Percentiles rank a stretch among this genome's conserved stretches.
Evolutionary conservation across 2,113 vertebrate genomes (phyloP).

Genomic region (Taurulus bubalis): DNA sequence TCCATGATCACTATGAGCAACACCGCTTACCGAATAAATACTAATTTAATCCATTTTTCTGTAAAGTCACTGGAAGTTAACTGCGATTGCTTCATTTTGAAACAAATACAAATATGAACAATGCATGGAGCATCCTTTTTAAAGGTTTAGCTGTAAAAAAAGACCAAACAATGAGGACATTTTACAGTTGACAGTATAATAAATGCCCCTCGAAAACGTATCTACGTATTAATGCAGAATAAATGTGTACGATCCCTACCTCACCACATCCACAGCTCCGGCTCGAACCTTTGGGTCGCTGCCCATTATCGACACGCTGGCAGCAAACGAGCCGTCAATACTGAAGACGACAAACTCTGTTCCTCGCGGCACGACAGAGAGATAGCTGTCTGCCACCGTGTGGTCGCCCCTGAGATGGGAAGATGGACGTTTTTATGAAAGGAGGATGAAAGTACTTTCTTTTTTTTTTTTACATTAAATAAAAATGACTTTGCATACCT

Average conservation of each 20-base stretch:
- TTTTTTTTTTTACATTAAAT: not conserved
- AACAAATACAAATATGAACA: too few species aligned
- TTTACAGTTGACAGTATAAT: too few species aligned
- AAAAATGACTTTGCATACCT: conserved; percentile 79
- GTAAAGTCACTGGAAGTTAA: too few species aligned
- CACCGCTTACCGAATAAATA: not conserved
- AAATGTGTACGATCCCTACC: conserved; percentile 80
- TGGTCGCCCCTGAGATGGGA: conserved; percentile 90
- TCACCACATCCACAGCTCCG: conserved; percentile 96
- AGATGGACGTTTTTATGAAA: not conserved
- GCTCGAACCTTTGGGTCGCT: conserved; percentile 98
- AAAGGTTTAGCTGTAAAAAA: not conserved
- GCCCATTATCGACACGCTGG: conserved; percentile 99
- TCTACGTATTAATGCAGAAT: not conserved
- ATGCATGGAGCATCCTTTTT: not conserved
- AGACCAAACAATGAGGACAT: too few species aligned
- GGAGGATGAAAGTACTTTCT: not conserved
- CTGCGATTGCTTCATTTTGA: too few species aligned
- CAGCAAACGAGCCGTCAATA: conserved; percentile 97
- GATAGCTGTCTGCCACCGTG: conserved; percentile 95
- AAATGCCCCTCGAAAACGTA: not conserved
- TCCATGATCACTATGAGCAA: not conserved
- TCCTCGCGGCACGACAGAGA: conserved; percentile 90
- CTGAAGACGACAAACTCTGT: conserved; percentile 99
- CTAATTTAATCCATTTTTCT: not conserved